Evolutionary conservation across 2,113 vertebrate species (phyloP).

Genomic region (Elanoides forficatus): DNA sequence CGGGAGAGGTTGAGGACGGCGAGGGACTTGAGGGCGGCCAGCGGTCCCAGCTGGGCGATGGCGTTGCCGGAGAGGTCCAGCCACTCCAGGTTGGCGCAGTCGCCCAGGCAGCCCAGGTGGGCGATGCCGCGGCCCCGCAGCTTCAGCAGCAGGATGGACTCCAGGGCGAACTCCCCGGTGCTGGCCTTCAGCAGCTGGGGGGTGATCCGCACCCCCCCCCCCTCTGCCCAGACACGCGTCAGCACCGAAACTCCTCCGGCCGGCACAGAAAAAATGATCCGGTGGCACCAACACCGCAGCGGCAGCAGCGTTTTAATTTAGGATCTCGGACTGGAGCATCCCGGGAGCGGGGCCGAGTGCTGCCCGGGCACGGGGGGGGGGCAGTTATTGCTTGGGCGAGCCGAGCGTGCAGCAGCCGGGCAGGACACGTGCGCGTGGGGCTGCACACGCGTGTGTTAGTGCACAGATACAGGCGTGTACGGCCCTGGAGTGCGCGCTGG

Average conservation of each 20-base stretch:
- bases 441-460: background rate
- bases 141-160: too few species aligned
- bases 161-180: too few species aligned
- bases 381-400: background rate
- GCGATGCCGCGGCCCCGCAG: too few species aligned
- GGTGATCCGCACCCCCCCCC: too few species aligned
- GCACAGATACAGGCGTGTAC: background rate
- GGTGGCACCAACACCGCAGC: background rate
- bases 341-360: background rate
- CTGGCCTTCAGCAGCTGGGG: too few species aligned
- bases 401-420: background rate
- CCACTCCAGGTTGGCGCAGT: too few species aligned
- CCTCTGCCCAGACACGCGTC: background rate
- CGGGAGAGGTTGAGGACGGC: too few species aligned
- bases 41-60: too few species aligned
- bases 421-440: background rate
- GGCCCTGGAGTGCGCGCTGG: background rate
- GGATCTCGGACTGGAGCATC: background rate
- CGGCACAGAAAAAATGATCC: background rate
- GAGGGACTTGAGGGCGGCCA: too few species aligned
- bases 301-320: background rate
- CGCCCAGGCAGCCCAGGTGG: too few species aligned
- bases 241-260: background rate
- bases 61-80: too few species aligned
- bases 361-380: background rate